Percentiles rank a stretch among this genome's conserved stretches.
Evolutionary conservation across 2,797 vertebrate genomes (phyloP).

Genomic region (Numenius phaeopus): DNA sequence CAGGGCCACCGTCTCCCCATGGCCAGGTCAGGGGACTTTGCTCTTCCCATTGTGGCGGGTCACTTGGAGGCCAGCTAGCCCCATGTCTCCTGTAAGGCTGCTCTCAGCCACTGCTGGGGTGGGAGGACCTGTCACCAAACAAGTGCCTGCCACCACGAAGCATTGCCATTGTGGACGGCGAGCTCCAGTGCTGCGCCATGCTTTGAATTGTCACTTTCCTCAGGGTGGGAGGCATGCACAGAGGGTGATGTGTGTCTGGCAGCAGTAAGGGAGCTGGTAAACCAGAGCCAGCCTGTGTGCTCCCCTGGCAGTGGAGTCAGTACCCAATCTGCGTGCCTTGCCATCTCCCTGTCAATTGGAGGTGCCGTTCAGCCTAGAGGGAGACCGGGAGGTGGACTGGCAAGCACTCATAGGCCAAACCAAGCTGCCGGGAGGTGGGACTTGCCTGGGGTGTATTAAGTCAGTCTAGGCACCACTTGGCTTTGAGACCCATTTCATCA

Average conservation of each 20-base stretch:
- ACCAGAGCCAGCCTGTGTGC: fast-evolving
- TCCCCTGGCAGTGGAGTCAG: fast-evolving
- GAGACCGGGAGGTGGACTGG: fast-evolving
- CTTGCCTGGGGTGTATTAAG: background rate
- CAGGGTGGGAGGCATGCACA: fast-evolving
- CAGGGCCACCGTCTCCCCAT: slow-evolving; percentile 91
- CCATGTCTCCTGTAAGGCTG: fast-evolving
- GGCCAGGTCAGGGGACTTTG: slow-evolving; percentile 84
- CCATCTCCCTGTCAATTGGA: fast-evolving
- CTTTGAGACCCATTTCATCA: background rate
- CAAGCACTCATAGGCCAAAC: background rate
- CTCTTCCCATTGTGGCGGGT: fast-evolving
- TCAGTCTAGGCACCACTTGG: background rate
- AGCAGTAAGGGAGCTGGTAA: fast-evolving
- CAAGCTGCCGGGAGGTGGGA: background rate
- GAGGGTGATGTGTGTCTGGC: fast-evolving
- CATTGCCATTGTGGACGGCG: fast-evolving
- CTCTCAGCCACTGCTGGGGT: fast-evolving
- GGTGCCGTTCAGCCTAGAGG: background rate
- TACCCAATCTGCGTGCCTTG: fast-evolving
- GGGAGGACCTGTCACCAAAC: fast-evolving
- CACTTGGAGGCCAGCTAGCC: fast-evolving
- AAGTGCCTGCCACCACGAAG: fast-evolving
- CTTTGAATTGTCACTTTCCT: fast-evolving
- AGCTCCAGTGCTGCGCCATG: fast-evolving